These are phyloP conservation scores for Potamarius usumacintae DNA, from an alignment of 2,113 vertebrate species.

Conservation along the genomic window DNA sequence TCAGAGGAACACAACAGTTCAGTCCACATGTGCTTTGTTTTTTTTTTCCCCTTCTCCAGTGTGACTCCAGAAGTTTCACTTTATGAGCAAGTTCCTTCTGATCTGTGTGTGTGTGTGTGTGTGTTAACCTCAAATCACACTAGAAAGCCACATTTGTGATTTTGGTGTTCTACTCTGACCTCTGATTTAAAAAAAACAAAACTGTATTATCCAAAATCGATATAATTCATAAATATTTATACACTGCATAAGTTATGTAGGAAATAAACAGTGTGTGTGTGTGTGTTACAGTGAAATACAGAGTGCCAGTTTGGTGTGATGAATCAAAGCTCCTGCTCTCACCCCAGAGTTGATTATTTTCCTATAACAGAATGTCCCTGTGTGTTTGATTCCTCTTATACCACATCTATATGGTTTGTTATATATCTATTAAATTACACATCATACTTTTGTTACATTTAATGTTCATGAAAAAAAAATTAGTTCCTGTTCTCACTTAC, in stretches of 20 bases:
- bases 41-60: background rate
- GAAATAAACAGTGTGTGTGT: conserved; percentile 1
- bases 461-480: background rate
- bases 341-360: background rate
- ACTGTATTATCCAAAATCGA: background rate
- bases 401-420: no score
- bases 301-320: background rate
- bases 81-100: background rate
- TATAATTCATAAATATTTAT: conserved; percentile 14
- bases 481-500: background rate
- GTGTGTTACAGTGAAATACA: background rate
- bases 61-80: background rate
- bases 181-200: background rate
- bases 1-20: background rate
- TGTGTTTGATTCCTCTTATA: background rate
- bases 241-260: background rate
- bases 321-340: background rate
- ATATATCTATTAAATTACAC: background rate
- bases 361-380: background rate
- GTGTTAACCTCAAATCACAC: background rate
- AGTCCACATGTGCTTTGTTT: background rate
- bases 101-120: background rate
- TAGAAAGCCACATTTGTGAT: background rate
- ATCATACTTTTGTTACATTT: background rate
- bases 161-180: background rate